These are phyloP conservation scores for Chelmon rostratus DNA, from an alignment of 2,797 vertebrate genomes.

Conservation along the genomic window DNA sequence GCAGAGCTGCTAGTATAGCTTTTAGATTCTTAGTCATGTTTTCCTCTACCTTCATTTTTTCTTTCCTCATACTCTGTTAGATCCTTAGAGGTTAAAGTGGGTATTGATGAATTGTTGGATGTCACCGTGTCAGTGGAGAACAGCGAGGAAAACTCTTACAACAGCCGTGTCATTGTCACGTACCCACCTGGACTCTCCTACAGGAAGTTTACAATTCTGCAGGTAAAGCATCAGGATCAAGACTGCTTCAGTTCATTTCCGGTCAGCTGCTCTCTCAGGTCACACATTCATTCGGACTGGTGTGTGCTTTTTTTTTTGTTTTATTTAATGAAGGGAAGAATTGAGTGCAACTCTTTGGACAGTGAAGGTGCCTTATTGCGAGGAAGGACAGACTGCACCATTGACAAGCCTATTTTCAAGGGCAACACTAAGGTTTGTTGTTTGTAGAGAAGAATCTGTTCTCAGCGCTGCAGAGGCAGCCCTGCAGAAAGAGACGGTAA, in stretches of 20 bases:
- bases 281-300: background rate
- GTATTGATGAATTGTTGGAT: slow-evolving; percentile 83
- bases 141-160: slow-evolving; percentile 88
- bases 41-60: background rate
- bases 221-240: slow-evolving; percentile 74
- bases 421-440: slow-evolving; percentile 74
- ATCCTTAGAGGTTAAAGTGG: slow-evolving; percentile 80
- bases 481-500: background rate
- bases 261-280: background rate
- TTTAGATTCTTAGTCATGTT: background rate
- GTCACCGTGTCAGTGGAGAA: slow-evolving; percentile 85
- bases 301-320: background rate
- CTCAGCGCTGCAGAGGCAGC: background rate
- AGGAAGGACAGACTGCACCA: slow-evolving; percentile 73
- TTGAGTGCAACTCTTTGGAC: slow-evolving; percentile 78
- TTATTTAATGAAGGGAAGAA: slow-evolving; percentile 66
- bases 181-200: slow-evolving; percentile 88
- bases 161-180: slow-evolving; percentile 79
- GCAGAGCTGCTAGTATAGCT: background rate
- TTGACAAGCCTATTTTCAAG: slow-evolving; percentile 85
- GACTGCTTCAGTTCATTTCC: background rate
- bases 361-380: slow-evolving; percentile 31
- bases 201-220: slow-evolving; percentile 71
- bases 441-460: background rate
- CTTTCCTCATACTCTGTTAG: slow-evolving; percentile 48